Evolutionary conservation across 2,113 vertebrate species (phyloP).

Genomic region (Poeciliopsis retropinna): DNA sequence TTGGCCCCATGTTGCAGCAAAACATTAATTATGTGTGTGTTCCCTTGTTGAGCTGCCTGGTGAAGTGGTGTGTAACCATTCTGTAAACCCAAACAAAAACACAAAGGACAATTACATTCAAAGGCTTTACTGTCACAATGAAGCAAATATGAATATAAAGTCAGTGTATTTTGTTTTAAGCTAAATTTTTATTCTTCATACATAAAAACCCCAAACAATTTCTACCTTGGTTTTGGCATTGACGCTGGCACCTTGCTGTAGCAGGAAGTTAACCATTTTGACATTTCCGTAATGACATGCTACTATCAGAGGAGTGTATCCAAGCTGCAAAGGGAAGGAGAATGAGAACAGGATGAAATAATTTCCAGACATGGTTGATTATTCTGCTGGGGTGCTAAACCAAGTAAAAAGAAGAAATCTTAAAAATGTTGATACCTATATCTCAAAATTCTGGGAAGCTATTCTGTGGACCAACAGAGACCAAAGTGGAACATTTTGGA

Average conservation of each 20-base stretch:
- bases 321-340: constrained; percentile 80
- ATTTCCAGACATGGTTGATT: background rate
- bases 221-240: constrained; percentile 95
- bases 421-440: background rate
- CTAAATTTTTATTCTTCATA: background rate
- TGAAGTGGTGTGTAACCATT: constrained; percentile 96
- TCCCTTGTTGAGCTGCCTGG: constrained; percentile 97
- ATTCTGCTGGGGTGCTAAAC: background rate
- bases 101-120: background rate
- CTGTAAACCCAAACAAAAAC: constrained; percentile 63
- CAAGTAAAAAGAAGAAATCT: background rate
- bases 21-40: constrained; percentile 95
- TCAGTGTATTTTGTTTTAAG: background rate
- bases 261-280: constrained; percentile 97
- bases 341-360: background rate
- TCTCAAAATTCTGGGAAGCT: too few relatives aligned
- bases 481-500: too few relatives aligned
- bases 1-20: constrained; percentile 93
- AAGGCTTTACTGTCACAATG: background rate
- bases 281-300: constrained; percentile 97
- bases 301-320: constrained; percentile 95
- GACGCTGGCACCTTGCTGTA: constrained; percentile 91
- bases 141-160: background rate
- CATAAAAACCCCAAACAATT: background rate
- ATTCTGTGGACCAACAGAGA: too few relatives aligned